Evolutionary conservation across 2,113 vertebrate genomes (phyloP), one percentile per base, ranked within the genome.

Genomic region (Spermophilus dauricus): DNA sequence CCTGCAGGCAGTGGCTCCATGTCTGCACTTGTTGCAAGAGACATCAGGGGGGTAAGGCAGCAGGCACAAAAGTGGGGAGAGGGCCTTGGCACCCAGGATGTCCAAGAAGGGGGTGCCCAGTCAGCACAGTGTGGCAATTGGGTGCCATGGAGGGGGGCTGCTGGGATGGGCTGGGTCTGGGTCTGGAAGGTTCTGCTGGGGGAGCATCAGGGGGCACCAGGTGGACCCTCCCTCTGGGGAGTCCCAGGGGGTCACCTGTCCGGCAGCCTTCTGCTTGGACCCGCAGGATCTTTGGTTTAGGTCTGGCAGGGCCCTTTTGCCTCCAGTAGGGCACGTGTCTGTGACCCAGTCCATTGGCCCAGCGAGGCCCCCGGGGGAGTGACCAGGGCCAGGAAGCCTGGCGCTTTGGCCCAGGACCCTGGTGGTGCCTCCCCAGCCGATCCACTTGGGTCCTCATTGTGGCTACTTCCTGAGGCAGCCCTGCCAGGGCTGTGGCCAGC

Each of bases 381-480:
- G 65, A 26, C 97, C 97, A 96, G 0, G 51, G 63, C 91, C 93
- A 97, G 1, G 97, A 89, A 9, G 91, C 70, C 81, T 70, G 91
- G 80, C 97, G 53, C 91, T 97, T 98, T 0, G 39, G 75, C 12
- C 67, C 58, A 3, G 26, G 45, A 56, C 77, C 87, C 42, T 45
- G 65, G 0, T 96, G 85, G 2, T 63, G 88, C 91, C 90, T 93
- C 75, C 96, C 90, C 3, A 98, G 96, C 5, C 48, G 73, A 17
- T 87, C 86, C 96, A 98, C 70, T 22, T 96, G 98, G 6, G 76
- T 96, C 95, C 95, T 96, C 96, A 98, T 17, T 24, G 75, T 37
- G 10, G 98, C 96, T 42, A 98, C 92, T 12, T 98, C 98, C 93
- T 97, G 93, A 67, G 97, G 92, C 39, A 98, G 72, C 72, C 96